These are phyloP conservation scores for Mycalesis mineus DNA, from an alignment of 2,888 invertebrate species.

Conservation along the genomic window DNA sequence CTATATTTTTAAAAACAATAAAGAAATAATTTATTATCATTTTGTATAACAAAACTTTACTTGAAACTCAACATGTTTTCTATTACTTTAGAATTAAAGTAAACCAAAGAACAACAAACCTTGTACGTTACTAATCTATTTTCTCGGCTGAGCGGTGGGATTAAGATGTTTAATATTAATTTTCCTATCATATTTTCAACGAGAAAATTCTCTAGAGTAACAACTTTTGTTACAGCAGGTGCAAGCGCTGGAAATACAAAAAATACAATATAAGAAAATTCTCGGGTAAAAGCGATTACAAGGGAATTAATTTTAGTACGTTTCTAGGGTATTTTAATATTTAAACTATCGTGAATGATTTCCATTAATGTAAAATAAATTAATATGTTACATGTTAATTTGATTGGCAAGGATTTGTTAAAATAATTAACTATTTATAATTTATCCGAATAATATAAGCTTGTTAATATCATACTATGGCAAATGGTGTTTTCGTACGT, in stretches of 20 bases:
- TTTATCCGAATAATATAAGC: too few relatives aligned
- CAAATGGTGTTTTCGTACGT: too few relatives aligned
- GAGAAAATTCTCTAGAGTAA: conserved; percentile 26
- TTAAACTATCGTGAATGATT: not conserved
- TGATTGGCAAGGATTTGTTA: too few relatives aligned
- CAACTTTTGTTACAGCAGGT: conserved; percentile 9
- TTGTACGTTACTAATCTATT: conserved; percentile 33
- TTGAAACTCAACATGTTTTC: not conserved
- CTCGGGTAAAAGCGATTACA: not conserved
- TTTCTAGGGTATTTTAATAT: not conserved
- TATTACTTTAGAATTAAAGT: not conserved
- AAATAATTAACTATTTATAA: too few relatives aligned
- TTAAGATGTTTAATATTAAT: conserved; percentile 42
- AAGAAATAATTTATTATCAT: too few relatives aligned
- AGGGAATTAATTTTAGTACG: not conserved
- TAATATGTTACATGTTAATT: too few relatives aligned
- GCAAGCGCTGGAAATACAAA: conserved; percentile 14
- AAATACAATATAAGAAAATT: not conserved
- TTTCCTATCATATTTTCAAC: conserved; percentile 46
- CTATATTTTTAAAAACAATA: too few relatives aligned
- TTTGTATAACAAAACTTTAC: too few relatives aligned
- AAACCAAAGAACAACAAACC: conserved; percentile 19
- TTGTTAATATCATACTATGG: too few relatives aligned
- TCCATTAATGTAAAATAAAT: not conserved
- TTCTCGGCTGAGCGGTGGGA: conserved; percentile 28